Base-by-base conservation (phyloP, 2,888 invertebrate genomes). In the Coronaproctus castanopsis region DNA sequence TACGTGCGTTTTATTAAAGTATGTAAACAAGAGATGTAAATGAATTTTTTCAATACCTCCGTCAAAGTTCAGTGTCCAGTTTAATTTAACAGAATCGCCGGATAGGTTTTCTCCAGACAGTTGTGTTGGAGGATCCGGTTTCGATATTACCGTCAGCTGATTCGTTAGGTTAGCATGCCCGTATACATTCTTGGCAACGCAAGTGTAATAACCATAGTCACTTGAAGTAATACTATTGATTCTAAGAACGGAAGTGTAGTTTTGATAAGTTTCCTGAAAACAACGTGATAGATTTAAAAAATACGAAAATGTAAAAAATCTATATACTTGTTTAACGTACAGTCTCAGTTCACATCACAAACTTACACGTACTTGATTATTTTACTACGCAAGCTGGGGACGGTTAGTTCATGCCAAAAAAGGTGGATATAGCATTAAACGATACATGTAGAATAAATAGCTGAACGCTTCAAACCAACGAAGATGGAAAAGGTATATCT, bases 121-220 rank as follows among this genome's bases (percentile, higher is more conserved):
- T 62, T 83, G 80, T 62, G 78, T 76, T 3, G 90, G 88, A 65
- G 80, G 77, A 71, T 86, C 83, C 2, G 90, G 90, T 36, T 80
- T 79, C 51, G 88, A 90, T 57, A 91, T 92, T 53, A 89, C 83
- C 71, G 89, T 85, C 66, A 96, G 21, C 54, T 57, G 50, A 36
- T 36, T 52, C 50, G n/a, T 10, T n/a, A 61, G n/a, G 53, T 24
- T 57, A 1, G 21, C 36, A n/a, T 54, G 21, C 3, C 57, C 57
- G 66, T 90, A 74, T 60, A 84, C 85, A 69, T 96, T 96, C 63
- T 82, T 78, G 0, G 90, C 90, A 0, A 84, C 81, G 70, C 96
- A 96, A 67, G 86, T 85, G 69, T 95, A 96, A 24, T 78, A 78
- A 0, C 93, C 95, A 67, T 93, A 95, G 71, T 96, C 95, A 0